Evolutionary conservation across 2,113 vertebrate species (phyloP).

Genomic region (Callipepla squamata): DNA sequence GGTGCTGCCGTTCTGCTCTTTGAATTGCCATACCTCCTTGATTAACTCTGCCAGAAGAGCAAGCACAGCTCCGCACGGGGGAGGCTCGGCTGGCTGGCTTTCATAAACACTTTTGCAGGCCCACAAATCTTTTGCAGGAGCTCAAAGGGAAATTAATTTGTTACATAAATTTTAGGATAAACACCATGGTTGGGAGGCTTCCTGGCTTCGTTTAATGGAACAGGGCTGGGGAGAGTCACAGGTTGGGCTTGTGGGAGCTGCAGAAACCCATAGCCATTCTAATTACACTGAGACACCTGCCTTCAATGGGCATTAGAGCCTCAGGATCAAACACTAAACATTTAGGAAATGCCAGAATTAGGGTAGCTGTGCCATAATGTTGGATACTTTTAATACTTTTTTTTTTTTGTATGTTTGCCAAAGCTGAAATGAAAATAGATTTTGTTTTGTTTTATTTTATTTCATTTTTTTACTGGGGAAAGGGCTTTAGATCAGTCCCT

Average conservation of each 20-base stretch:
- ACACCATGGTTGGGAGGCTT: neutral
- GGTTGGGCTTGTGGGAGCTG: neutral
- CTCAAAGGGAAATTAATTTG: constrained; percentile 18
- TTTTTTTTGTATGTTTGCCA: neutral
- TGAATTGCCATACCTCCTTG: neutral
- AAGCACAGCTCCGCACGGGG: neutral
- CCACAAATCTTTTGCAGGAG: neutral
- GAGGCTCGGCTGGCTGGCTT: neutral
- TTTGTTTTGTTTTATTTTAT: neutral
- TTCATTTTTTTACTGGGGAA: neutral
- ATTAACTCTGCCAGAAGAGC: constrained; percentile 5
- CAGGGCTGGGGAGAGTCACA: neutral
- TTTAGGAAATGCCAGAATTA: neutral
- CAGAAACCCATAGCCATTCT: neutral
- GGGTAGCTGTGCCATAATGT: rapidly evolving
- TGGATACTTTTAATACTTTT: neutral
- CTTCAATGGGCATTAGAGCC: neutral
- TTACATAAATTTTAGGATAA: constrained; percentile 15
- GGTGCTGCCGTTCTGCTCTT: neutral
- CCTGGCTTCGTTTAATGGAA: neutral
- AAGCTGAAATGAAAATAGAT: neutral
- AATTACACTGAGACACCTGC: neutral
- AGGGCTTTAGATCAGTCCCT: neutral
- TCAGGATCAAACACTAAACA: neutral
- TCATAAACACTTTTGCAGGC: constrained; percentile 4